phyloP scores from a whole-genome alignment of 2,113 vertebrate species.

The Dolichotis patagonum region DNA sequence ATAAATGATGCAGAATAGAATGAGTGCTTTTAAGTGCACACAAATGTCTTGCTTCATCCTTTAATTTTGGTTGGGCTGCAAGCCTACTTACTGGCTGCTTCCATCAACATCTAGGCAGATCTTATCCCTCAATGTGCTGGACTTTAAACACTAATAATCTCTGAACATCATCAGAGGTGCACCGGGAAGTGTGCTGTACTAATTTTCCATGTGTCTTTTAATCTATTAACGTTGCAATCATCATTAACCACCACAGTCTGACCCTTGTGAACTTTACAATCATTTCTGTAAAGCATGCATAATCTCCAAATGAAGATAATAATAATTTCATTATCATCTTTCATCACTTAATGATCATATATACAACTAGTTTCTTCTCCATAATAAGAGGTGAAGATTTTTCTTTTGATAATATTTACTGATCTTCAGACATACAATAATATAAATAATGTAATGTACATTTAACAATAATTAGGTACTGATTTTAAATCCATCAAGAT shows the following conservation, averaged over 20 bases:
- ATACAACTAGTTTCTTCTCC: not conserved
- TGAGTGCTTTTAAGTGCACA: not conserved
- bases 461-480: not conserved
- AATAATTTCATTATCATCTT: not conserved
- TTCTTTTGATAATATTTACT: not conserved
- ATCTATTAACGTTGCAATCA: not conserved
- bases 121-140: not conserved
- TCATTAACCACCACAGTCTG: not conserved
- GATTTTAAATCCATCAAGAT: not conserved
- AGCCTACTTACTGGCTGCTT: not conserved
- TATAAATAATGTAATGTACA: not conserved
- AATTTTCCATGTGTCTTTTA: not conserved
- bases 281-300: not conserved
- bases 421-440: not conserved
- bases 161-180: not conserved
- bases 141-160: not conserved
- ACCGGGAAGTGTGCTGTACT: not conserved
- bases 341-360: not conserved
- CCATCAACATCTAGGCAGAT: not conserved
- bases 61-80: not conserved
- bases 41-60: not conserved
- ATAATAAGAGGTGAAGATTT: not conserved
- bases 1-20: not conserved
- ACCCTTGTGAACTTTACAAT: not conserved
- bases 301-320: not conserved